These are phyloP conservation scores for Drosophila multiciliata DNA, from an alignment of 2,888 invertebrate genomes.

Conservation along the genomic window DNA sequence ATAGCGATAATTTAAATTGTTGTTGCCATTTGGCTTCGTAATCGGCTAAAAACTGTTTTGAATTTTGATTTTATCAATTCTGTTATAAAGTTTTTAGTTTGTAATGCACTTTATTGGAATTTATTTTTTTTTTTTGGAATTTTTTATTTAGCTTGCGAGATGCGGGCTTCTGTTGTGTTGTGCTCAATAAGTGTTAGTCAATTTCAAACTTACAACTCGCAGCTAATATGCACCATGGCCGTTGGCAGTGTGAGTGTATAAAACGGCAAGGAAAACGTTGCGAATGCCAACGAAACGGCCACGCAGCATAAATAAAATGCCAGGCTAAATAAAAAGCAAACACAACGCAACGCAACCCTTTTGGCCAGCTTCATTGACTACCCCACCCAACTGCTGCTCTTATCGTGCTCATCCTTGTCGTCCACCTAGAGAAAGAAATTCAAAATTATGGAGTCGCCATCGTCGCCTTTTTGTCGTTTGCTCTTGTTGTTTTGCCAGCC, in stretches of 20 bases:
- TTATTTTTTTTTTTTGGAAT: no score
- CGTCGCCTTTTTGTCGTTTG: conserved; percentile 26
- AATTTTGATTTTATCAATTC: no score
- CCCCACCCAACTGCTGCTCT: background rate
- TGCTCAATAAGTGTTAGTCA: background rate
- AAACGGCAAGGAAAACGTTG: conserved; percentile 40
- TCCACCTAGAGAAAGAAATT: conserved; percentile 66
- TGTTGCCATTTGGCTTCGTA: no score
- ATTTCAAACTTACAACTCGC: background rate
- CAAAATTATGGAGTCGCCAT: conserved; percentile 73
- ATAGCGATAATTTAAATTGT: background rate
- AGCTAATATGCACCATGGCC: conserved; percentile 23
- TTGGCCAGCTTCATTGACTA: conserved; percentile 29
- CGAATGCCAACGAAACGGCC: conserved; percentile 69
- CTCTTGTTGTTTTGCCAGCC: conserved; percentile 18
- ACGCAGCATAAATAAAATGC: conserved; percentile 82
- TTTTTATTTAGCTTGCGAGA: background rate
- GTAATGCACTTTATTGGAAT: no score
- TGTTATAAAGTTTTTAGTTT: no score
- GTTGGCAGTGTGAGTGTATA: conserved; percentile 26
- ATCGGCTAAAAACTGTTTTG: no score
- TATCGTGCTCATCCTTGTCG: conserved; percentile 25
- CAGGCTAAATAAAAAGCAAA: conserved; percentile 71
- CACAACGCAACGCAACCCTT: conserved; percentile 54
- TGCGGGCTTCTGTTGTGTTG: background rate